Conservation (phyloP, 2,888 invertebrate species). For the Dicycla oo region DNA sequence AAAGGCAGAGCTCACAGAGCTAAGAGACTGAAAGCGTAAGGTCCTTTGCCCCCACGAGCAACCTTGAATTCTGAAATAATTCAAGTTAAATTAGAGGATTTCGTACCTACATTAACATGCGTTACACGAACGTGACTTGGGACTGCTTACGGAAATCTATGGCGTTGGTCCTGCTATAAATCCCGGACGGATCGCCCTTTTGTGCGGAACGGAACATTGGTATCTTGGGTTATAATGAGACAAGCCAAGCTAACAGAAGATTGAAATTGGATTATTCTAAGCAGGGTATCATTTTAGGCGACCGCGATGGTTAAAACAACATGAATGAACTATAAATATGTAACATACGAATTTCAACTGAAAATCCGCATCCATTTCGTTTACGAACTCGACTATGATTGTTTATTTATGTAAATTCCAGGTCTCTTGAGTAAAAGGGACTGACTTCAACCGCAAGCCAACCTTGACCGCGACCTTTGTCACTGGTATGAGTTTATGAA, state of each 20-base stretch:
- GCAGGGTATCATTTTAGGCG: not conserved
- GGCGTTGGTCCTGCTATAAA: constrained; percentile 38
- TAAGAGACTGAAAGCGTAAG: constrained; percentile 16
- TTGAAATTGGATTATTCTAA: constrained; percentile 21
- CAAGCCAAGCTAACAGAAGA: constrained; percentile 1
- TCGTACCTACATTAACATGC: constrained; percentile 41
- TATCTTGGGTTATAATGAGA: not conserved
- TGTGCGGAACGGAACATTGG: not conserved
- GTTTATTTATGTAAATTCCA: constrained; percentile 12
- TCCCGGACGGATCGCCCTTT: constrained; percentile 19
- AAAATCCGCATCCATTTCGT: not conserved
- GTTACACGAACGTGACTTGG: constrained; percentile 26
- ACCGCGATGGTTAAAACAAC: not conserved
- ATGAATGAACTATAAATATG: not conserved
- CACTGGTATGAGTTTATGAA: constrained; percentile 38
- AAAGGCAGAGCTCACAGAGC: not conserved
- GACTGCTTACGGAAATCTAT: constrained; percentile 43
- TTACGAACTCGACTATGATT: not conserved
- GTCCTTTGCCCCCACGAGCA: constrained; percentile 15
- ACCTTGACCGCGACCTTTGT: constrained; percentile 45
- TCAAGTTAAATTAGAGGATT: constrained; percentile 36
- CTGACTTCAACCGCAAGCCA: constrained; percentile 4
- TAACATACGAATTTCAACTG: not conserved
- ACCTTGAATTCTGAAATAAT: constrained; percentile 25
- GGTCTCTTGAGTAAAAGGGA: constrained; percentile 20